Percentiles rank a stretch among this genome's conserved stretches.
Evolutionary conservation across 2,888 invertebrate genomes (phyloP).

Genomic region (Hedychridium roseum): DNA sequence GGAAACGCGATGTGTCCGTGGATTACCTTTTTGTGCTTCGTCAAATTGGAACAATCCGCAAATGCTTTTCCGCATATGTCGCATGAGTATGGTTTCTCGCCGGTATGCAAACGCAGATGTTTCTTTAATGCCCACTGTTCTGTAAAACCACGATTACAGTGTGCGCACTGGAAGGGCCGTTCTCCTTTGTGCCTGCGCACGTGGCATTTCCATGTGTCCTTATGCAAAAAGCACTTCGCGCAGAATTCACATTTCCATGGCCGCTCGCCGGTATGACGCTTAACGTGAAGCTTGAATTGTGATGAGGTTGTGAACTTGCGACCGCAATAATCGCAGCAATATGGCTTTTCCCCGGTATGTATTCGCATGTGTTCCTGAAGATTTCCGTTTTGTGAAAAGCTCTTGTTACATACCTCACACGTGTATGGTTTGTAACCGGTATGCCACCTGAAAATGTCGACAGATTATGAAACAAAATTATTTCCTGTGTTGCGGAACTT

Average conservation of each 20-base stretch:
- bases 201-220: conserved; percentile 73
- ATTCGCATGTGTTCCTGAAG: conserved; percentile 79
- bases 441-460: conserved; percentile 72
- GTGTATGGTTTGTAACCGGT: conserved; percentile 74
- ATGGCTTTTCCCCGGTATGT: conserved; percentile 83
- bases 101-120: conserved; percentile 72
- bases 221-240: conserved; percentile 69
- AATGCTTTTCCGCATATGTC: conserved; percentile 77
- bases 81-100: conserved; percentile 76
- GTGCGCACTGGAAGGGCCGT: conserved; percentile 71
- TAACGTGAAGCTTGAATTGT: conserved; percentile 74
- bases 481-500: too few species aligned
- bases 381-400: conserved; percentile 82
- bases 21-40: conserved; percentile 71
- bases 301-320: conserved; percentile 78
- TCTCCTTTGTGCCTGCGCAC: conserved; percentile 73
- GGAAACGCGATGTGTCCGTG: too few species aligned
- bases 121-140: conserved; percentile 73
- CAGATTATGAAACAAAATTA: conserved; percentile 12
- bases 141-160: conserved; percentile 70
- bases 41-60: conserved; percentile 79
- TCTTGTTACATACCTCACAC: conserved; percentile 75
- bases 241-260: conserved; percentile 71
- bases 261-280: conserved; percentile 70
- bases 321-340: conserved; percentile 73